Conservation (phyloP, 2,888 invertebrate genomes). For the Matsumyia berberina region DNA sequence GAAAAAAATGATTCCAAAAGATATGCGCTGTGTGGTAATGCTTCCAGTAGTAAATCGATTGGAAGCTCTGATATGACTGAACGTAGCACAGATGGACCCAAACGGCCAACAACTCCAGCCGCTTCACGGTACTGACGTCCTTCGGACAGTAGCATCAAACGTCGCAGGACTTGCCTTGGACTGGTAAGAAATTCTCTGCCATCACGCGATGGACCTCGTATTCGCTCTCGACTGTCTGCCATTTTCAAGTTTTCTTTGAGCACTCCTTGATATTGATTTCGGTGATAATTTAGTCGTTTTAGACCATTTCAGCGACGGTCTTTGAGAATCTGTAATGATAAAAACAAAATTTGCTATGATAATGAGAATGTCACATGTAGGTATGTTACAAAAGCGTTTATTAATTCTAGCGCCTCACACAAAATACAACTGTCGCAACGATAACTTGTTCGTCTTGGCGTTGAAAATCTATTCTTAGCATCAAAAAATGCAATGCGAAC, state of each 20-base stretch:
- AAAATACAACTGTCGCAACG: too few species aligned
- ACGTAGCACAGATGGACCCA: slow-evolving; percentile 92
- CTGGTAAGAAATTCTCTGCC: slow-evolving; percentile 87
- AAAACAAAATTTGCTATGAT: too few species aligned
- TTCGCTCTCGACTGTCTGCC: slow-evolving; percentile 90
- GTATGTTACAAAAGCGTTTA: too few species aligned
- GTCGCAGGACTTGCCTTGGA: slow-evolving; percentile 88
- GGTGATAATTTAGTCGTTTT: neutral
- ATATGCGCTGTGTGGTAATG: slow-evolving; percentile 94
- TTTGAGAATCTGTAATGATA: slow-evolving; percentile 3
- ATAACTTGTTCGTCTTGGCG: too few species aligned
- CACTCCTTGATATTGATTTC: neutral
- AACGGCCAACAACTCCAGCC: slow-evolving; percentile 91
- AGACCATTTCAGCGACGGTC: slow-evolving; percentile 12
- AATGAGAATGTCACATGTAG: too few species aligned
- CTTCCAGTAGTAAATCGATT: slow-evolving; percentile 94
- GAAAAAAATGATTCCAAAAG: slow-evolving; percentile 93
- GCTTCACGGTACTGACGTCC: slow-evolving; percentile 96
- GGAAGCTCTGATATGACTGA: slow-evolving; percentile 92
- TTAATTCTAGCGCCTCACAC: too few species aligned
- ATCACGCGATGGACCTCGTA: slow-evolving; percentile 87
- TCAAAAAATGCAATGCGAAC: too few species aligned
- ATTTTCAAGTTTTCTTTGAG: slow-evolving; percentile 82
- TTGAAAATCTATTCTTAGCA: too few species aligned
- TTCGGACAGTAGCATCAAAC: slow-evolving; percentile 92